Evolutionary conservation across 2,888 invertebrate species (phyloP).

Genomic region (Meghimatium bilineatum): DNA sequence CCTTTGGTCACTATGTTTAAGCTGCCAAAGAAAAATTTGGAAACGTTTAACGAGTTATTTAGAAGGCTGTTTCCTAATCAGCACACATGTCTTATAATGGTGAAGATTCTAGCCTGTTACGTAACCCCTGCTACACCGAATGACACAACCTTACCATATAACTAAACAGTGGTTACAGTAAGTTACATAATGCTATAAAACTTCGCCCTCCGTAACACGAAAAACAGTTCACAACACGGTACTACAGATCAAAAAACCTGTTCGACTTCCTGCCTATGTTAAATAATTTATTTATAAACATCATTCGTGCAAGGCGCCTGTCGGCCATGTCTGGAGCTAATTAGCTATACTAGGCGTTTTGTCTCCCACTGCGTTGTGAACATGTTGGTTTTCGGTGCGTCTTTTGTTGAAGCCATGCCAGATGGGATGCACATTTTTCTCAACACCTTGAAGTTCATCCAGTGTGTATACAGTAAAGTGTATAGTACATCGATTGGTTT

Average conservation of each 20-base stretch:
- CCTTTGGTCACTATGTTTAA: too few relatives aligned
- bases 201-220: too few relatives aligned
- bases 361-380: background rate
- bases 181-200: too few relatives aligned
- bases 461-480: background rate
- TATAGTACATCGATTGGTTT: too few relatives aligned
- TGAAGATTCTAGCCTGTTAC: too few relatives aligned
- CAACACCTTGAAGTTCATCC: background rate
- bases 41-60: too few relatives aligned
- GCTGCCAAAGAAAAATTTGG: too few relatives aligned
- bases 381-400: background rate
- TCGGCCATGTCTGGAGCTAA: background rate
- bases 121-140: too few relatives aligned
- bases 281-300: background rate
- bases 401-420: slow-evolving; percentile 2
- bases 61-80: too few relatives aligned
- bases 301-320: background rate
- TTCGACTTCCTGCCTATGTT: background rate
- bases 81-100: too few relatives aligned
- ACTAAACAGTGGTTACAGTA: too few relatives aligned
- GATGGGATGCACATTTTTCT: background rate
- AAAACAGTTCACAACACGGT: background rate
- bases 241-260: background rate
- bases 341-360: background rate
- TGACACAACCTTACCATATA: too few relatives aligned